Evolutionary conservation across 2,797 vertebrate species (phyloP).

Genomic region (Chanos chanos): DNA sequence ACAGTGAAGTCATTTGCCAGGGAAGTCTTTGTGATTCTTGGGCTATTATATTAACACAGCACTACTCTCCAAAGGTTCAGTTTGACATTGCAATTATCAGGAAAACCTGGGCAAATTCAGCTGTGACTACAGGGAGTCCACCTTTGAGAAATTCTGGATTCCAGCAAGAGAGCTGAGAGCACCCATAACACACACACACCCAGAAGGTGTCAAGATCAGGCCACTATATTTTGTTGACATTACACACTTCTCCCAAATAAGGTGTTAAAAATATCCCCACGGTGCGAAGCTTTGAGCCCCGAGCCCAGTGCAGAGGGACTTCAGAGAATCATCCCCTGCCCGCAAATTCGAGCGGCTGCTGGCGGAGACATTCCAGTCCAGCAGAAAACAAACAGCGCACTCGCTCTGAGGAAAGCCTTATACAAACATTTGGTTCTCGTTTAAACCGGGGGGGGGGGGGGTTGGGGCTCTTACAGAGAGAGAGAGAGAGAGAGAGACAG

Average conservation of each 20-base stretch:
- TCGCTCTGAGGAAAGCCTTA: conserved; percentile 61
- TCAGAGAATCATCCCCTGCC: conserved; percentile 44
- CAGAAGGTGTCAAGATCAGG: conserved; percentile 1
- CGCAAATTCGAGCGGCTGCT: conserved; percentile 57
- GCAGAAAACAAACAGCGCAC: conserved; percentile 65
- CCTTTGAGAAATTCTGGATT: no score
- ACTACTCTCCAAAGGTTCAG: no score
- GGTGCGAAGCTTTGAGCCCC: conserved; percentile 32
- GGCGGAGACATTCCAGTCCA: conserved; percentile 64
- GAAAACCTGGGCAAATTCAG: no score
- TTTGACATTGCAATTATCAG: no score
- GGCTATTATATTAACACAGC: no score
- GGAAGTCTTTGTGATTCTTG: no score
- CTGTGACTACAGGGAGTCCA: no score
- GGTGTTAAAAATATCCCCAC: conserved; percentile 53
- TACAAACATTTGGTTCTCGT: conserved; percentile 76
- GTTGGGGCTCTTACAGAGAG: not conserved
- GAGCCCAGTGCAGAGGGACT: conserved; percentile 28
- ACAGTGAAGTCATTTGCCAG: no score
- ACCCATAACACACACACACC: not conserved
- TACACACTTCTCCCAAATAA: conserved; percentile 38
- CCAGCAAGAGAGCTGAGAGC: not conserved
- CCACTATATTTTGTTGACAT: conserved; percentile 21
- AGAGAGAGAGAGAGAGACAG: not conserved
- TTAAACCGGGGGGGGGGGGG: conserved; percentile 43